Evolutionary conservation across 2,888 invertebrate genomes (phyloP).

Genomic region (Toxonevra muliebris): DNA sequence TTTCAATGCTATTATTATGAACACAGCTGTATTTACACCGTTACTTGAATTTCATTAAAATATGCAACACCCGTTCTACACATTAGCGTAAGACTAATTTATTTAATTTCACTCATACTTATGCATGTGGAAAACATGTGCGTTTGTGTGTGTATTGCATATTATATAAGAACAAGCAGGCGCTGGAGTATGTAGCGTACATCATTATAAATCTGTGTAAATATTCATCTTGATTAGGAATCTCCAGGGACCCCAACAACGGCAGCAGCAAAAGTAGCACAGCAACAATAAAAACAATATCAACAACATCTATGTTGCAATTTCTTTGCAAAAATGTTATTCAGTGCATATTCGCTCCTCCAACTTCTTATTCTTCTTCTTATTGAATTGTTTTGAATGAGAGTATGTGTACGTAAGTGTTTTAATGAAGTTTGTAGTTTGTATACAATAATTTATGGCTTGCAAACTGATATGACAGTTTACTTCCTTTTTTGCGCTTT

Average conservation of each 20-base stretch:
- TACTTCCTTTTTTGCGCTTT: slow-evolving; percentile 27
- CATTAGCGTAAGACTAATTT: slow-evolving; percentile 41
- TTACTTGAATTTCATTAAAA: slow-evolving; percentile 37
- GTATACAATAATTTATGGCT: slow-evolving; percentile 41
- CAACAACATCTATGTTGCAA: too few species aligned
- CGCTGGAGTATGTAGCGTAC: neutral
- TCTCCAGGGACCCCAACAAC: slow-evolving; percentile 3
- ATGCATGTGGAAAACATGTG: too few species aligned
- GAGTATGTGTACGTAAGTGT: too few species aligned
- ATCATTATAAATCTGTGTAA: slow-evolving; percentile 18
- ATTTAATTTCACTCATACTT: slow-evolving; percentile 31
- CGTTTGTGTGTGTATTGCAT: neutral
- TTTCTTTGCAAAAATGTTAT: too few species aligned
- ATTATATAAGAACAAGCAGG: neutral
- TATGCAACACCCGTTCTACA: slow-evolving; percentile 41
- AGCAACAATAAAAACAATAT: too few species aligned
- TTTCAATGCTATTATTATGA: too few species aligned
- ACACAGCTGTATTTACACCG: too few species aligned
- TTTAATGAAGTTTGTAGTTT: neutral
- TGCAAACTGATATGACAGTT: slow-evolving; percentile 44
- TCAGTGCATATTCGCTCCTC: too few species aligned
- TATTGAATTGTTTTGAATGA: neutral
- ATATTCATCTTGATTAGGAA: slow-evolving; percentile 24
- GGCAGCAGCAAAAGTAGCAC: too few species aligned
- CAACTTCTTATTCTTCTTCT: too few species aligned